Conservation (phyloP, 2,888 invertebrate genomes). For the Polyploca ridens region DNA sequence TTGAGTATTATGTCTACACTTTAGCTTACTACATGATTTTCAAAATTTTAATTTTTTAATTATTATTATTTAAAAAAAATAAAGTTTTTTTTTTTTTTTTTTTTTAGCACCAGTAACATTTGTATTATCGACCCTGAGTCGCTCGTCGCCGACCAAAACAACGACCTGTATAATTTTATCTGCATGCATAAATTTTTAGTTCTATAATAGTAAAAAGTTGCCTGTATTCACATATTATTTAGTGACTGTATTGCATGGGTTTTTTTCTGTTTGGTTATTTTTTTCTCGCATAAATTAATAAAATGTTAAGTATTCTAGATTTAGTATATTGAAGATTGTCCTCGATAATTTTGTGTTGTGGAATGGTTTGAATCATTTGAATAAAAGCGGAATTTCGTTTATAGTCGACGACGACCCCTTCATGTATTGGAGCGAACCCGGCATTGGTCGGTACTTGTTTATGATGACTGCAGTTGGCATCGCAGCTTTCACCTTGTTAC, state of each 20-base stretch:
- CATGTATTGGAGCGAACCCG: constrained; percentile 87
- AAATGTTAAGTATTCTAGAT: background rate
- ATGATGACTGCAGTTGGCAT: constrained; percentile 86
- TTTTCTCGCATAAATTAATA: background rate
- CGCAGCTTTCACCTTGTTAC: constrained; percentile 84
- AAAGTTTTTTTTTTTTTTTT: no score
- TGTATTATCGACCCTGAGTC: no score
- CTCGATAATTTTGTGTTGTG: no score
- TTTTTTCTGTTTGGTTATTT: background rate
- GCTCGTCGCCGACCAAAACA: no score
- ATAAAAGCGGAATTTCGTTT: constrained; percentile 20
- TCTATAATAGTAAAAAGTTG: no score
- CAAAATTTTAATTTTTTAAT: no score
- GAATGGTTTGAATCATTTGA: background rate
- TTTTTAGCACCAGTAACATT: no score
- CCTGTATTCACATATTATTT: no score
- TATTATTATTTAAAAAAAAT: no score
- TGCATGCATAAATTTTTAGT: background rate
- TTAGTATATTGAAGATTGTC: background rate
- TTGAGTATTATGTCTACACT: no score
- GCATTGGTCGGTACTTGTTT: constrained; percentile 89
- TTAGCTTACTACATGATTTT: no score
- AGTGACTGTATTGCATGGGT: background rate
- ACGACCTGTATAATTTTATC: background rate
- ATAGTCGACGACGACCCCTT: constrained; percentile 82